Conservation (phyloP, 2,888 invertebrate genomes). For the Megaustenia siamemsis region DNA sequence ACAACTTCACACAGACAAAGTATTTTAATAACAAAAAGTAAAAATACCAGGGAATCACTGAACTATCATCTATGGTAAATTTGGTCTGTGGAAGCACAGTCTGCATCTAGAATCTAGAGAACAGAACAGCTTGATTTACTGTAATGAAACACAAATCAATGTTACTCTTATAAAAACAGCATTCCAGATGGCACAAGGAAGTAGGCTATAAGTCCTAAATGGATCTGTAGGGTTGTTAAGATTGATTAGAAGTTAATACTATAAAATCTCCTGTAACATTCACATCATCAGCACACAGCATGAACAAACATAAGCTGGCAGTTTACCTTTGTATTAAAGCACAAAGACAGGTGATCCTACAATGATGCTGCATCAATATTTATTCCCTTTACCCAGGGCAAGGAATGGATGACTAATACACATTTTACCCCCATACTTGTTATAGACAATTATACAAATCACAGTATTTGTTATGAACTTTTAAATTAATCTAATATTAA, state of each 20-base stretch:
- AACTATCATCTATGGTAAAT: background rate
- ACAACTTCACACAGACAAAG: too few species aligned
- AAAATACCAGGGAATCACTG: background rate
- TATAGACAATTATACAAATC: background rate
- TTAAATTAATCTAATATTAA: background rate
- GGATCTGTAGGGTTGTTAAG: slow-evolving; percentile 8
- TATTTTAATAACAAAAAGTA: too few species aligned
- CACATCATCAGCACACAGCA: slow-evolving; percentile 13
- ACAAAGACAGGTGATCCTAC: slow-evolving; percentile 11
- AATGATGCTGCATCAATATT: slow-evolving; percentile 10
- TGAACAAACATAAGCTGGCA: slow-evolving; percentile 17
- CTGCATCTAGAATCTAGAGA: background rate
- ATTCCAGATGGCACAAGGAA: background rate
- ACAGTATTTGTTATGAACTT: background rate
- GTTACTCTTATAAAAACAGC: background rate
- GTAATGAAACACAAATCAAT: background rate
- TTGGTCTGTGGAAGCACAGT: background rate
- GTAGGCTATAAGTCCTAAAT: background rate
- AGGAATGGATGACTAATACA: background rate
- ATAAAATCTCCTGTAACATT: background rate
- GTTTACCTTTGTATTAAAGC: slow-evolving; percentile 31
- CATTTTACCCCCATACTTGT: background rate
- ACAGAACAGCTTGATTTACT: background rate
- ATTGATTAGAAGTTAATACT: background rate
- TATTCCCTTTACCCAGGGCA: slow-evolving; percentile 8